A percentile compares a stretch with the other conserved stretches of the same genome.
Evolutionary conservation across 2,888 invertebrate species (phyloP).

Genomic region (Drosophila cognata): DNA sequence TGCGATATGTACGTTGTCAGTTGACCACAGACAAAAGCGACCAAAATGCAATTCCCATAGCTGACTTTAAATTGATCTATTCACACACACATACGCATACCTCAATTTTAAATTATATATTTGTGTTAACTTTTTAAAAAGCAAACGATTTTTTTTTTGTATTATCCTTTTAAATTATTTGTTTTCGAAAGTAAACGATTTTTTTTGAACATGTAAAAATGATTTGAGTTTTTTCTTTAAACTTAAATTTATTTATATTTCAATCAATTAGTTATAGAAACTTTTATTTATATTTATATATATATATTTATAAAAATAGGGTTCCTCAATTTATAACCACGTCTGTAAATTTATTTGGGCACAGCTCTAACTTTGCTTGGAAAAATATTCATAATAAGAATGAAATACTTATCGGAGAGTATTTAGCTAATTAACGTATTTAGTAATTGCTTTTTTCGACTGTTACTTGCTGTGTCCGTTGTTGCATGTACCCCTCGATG

Average conservation of each 20-base stretch:
- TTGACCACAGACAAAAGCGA: conserved; percentile 43
- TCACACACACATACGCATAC: not conserved
- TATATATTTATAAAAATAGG: not conserved
- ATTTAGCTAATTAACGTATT: not conserved
- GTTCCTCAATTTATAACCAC: not conserved
- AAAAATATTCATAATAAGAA: not conserved
- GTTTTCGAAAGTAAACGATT: not conserved
- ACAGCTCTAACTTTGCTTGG: not conserved
- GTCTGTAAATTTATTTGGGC: not conserved
- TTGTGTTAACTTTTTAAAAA: not conserved
- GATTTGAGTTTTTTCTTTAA: not conserved
- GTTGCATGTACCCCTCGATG: not conserved
- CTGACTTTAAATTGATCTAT: conserved; percentile 34
- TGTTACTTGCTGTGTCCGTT: not conserved
- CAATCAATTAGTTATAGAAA: not conserved
- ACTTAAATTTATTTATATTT: not conserved
- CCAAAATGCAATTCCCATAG: not conserved
- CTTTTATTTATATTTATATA: not conserved
- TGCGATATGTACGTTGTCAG: conserved; percentile 58
- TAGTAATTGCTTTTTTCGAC: not conserved
- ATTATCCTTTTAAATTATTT: not conserved
- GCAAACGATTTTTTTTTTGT: not conserved
- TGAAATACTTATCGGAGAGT: not conserved
- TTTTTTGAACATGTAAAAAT: not conserved
- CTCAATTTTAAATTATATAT: not conserved